A percentile compares a stretch with the other conserved stretches of the same genome.
Conservation (phyloP, 2,797 vertebrate species). For the Chrysocyon brachyurus region DNA sequence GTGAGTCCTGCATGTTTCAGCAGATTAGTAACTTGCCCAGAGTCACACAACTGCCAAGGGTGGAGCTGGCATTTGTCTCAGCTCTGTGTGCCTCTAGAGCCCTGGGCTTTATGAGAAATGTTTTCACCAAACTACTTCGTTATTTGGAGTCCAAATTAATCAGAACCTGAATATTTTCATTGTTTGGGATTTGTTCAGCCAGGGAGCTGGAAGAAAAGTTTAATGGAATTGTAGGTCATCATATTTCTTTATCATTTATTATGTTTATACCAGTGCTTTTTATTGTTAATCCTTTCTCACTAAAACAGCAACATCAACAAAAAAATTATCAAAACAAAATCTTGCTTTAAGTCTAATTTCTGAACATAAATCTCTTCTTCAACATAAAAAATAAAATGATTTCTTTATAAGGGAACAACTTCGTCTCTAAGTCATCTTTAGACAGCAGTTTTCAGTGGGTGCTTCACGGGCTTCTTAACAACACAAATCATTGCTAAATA, state of each 20-base stretch:
- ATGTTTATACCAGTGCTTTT: constrained; percentile 66
- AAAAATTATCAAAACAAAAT: constrained; percentile 63
- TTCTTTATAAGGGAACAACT: constrained; percentile 45
- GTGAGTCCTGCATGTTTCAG: not conserved
- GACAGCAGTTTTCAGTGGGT: constrained; percentile 14
- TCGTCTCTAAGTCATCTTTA: constrained; percentile 62
- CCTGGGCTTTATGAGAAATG: constrained; percentile 35
- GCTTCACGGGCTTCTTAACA: constrained; percentile 60
- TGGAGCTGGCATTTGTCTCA: not conserved
- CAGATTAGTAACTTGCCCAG: not conserved
- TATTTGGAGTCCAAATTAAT: constrained; percentile 69
- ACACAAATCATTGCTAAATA: constrained; percentile 61
- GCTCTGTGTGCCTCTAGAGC: not conserved
- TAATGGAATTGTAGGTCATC: constrained; percentile 65
- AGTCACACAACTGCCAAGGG: not conserved
- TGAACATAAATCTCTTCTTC: constrained; percentile 61
- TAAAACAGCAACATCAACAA: constrained; percentile 17
- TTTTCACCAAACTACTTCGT: constrained; percentile 38
- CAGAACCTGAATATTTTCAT: constrained; percentile 64
- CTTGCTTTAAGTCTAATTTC: constrained; percentile 51
- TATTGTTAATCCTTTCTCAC: constrained; percentile 64
- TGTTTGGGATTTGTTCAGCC: constrained; percentile 75
- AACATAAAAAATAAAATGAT: constrained; percentile 61
- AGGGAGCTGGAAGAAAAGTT: constrained; percentile 75
- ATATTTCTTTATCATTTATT: constrained; percentile 58